These are phyloP conservation scores for Polypterus senegalus DNA, from an alignment of 2,113 vertebrate genomes.

Conservation along the genomic window DNA sequence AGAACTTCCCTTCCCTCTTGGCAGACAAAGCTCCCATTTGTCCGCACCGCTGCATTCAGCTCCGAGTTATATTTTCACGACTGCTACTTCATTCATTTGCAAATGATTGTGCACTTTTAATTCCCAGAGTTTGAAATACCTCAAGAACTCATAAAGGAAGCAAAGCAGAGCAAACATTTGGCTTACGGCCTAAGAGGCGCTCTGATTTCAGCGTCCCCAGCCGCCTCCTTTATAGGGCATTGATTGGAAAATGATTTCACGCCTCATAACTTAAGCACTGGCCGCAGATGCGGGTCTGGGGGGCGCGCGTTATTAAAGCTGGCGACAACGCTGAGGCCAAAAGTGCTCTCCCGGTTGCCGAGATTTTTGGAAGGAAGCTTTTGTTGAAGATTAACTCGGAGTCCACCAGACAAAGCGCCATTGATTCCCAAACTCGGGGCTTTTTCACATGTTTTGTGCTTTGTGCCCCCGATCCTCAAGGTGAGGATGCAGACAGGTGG, in stretches of 20 bases:
- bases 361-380: too few relatives aligned
- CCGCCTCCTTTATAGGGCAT: conserved; percentile 5
- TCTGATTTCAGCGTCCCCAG: conserved; percentile 43
- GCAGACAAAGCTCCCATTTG: conserved; percentile 72
- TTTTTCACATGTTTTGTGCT: too few relatives aligned
- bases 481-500: too few relatives aligned
- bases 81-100: conserved; percentile 92
- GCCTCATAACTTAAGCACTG: conserved; percentile 3
- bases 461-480: too few relatives aligned
- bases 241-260: conserved; percentile 16
- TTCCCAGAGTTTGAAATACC: conserved; percentile 77
- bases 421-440: too few relatives aligned
- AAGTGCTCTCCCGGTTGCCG: too few relatives aligned
- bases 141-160: conserved; percentile 81
- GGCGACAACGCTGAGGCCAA: too few relatives aligned
- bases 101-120: conserved; percentile 82
- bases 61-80: conserved; percentile 90
- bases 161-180: conserved; percentile 75
- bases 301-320: neutral
- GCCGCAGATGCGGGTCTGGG: conserved; percentile 2
- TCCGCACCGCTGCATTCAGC: conserved; percentile 73
- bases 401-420: too few relatives aligned
- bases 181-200: conserved; percentile 60
- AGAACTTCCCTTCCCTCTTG: conserved; percentile 63
- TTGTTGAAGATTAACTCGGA: too few relatives aligned